A percentile compares a stretch with the other conserved stretches of the same genome.
phyloP scores from a whole-genome alignment of 2,113 vertebrate genomes.

The Calyptomena viridis region DNA sequence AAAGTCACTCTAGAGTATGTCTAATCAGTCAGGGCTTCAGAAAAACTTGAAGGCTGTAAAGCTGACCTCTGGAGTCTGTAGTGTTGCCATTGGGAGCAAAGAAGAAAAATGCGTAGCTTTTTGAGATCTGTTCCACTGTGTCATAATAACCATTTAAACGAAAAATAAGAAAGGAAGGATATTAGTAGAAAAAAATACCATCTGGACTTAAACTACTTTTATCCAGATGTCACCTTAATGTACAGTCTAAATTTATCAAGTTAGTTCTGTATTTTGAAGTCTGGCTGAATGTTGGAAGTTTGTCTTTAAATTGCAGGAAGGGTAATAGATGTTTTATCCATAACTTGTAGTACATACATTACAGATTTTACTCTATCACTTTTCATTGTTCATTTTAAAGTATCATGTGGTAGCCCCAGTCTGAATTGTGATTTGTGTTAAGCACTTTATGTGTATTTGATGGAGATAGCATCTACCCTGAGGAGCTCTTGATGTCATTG shows the following conservation, averaged over 20 bases:
- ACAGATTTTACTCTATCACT: neutral
- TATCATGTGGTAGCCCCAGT: neutral
- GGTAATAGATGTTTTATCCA: neutral
- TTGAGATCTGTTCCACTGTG: neutral
- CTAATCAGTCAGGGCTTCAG: conserved; percentile 48
- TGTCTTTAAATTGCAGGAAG: neutral
- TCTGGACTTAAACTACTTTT: conserved; percentile 5
- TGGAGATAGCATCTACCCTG: neutral
- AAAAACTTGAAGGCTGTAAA: conserved; percentile 9
- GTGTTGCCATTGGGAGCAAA: neutral
- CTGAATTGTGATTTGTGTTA: neutral
- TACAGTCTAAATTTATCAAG: neutral
- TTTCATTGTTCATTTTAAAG: neutral
- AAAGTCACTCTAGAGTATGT: neutral
- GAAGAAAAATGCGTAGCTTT: neutral
- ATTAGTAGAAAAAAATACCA: neutral
- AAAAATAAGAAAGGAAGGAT: neutral
- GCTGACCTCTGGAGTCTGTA: conserved; percentile 16
- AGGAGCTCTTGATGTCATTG: neutral
- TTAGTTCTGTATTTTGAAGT: neutral
- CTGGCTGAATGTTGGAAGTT: neutral
- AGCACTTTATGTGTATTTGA: neutral
- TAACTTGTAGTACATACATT: neutral
- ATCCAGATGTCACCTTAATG: neutral
- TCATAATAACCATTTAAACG: neutral